Conservation (phyloP, 2,113 vertebrate genomes). For the Microcebus lehilahytsara region DNA sequence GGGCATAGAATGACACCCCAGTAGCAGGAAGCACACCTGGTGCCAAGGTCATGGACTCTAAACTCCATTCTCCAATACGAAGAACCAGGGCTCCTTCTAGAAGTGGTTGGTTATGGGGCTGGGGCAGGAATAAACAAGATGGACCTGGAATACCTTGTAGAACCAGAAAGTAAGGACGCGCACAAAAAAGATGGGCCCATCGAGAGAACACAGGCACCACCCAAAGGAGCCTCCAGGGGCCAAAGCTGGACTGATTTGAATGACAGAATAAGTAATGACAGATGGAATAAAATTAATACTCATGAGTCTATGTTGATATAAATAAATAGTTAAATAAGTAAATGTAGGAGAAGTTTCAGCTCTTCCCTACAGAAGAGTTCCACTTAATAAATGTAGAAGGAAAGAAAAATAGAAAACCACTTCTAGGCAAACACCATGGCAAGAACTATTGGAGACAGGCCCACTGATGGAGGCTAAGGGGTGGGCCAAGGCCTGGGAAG, state of each 20-base stretch:
- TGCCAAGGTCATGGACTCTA: background rate
- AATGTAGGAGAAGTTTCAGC: background rate
- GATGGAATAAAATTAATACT: background rate
- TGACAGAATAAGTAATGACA: fast-evolving
- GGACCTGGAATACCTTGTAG: no score
- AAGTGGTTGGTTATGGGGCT: background rate
- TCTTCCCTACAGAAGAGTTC: background rate
- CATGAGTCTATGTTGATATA: fast-evolving
- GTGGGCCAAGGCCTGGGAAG: background rate
- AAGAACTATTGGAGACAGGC: background rate
- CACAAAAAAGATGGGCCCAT: fast-evolving
- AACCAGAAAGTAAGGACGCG: background rate
- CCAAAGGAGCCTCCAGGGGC: background rate
- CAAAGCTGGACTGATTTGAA: background rate
- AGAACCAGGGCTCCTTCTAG: background rate
- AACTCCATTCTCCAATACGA: background rate
- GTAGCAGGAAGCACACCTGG: background rate
- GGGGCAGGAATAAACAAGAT: background rate
- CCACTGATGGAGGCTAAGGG: background rate
- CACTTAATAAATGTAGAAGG: background rate
- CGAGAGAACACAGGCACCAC: fast-evolving
- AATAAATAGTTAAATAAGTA: background rate
- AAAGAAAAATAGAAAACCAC: background rate
- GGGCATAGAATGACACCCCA: background rate
- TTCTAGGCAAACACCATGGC: background rate